Percentiles rank a stretch among this genome's conserved stretches.
phyloP scores from a whole-genome alignment of 2,113 vertebrate species.

The Notechis scutatus region DNA sequence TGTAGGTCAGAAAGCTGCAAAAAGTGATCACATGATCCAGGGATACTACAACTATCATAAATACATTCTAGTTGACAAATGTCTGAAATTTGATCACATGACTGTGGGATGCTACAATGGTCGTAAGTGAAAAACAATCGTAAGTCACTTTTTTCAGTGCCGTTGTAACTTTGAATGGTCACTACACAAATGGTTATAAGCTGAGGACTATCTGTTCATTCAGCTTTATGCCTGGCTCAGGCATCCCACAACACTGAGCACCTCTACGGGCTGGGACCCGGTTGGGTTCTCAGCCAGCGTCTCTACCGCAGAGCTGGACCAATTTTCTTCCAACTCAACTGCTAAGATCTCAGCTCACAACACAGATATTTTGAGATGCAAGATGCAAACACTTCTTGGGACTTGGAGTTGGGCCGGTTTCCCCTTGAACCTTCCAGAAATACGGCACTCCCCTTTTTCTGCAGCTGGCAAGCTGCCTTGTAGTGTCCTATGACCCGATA shows the following conservation, averaged over 20 bases:
- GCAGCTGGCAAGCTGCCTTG: neutral
- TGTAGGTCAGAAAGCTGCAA: neutral
- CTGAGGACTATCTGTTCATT: neutral
- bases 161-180: neutral
- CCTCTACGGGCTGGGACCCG: neutral
- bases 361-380: neutral
- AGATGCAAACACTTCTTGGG: neutral
- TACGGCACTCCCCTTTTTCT: neutral
- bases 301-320: neutral
- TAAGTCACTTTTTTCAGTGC: neutral
- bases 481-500: neutral
- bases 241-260: neutral
- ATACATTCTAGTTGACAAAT: neutral
- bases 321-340: neutral
- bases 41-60: neutral
- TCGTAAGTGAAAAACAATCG: neutral
- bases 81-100: neutral
- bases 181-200: neutral
- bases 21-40: neutral
- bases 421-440: neutral
- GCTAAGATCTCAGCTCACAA: neutral
- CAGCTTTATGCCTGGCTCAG: neutral
- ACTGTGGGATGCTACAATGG: neutral
- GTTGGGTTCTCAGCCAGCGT: neutral
- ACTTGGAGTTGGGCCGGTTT: neutral